A percentile compares a stretch with the other conserved stretches of the same genome.
These are phyloP conservation scores for Sebastes fasciatus DNA, from an alignment of 2,113 vertebrate species.

Conservation along the genomic window DNA sequence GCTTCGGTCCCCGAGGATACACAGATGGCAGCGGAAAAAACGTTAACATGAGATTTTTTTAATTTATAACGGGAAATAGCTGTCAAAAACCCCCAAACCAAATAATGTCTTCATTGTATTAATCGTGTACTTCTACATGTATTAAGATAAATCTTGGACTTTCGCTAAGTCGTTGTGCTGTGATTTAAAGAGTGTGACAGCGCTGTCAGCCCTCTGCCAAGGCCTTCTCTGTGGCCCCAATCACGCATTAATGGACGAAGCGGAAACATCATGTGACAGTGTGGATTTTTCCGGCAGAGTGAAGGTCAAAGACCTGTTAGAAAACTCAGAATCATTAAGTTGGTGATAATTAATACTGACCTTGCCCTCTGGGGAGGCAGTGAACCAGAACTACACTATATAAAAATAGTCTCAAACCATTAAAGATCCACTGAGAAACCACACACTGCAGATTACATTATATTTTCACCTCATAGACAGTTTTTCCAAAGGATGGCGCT, in stretches of 20 bases:
- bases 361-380: slow-evolving; percentile 3
- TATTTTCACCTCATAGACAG: background rate
- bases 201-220: background rate
- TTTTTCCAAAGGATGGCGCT: background rate
- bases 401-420: slow-evolving; percentile 8
- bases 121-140: background rate
- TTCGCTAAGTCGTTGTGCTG: background rate
- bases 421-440: background rate
- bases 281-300: background rate
- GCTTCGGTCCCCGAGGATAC: background rate
- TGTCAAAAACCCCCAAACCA: background rate
- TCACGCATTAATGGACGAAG: slow-evolving; percentile 32
- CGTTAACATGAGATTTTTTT: background rate
- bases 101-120: background rate
- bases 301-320: slow-evolving; percentile 30
- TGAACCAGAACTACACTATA: background rate
- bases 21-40: background rate
- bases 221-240: slow-evolving; percentile 23
- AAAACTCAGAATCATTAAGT: slow-evolving; percentile 12
- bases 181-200: slow-evolving; percentile 40
- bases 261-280: slow-evolving; percentile 3
- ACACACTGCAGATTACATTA: background rate
- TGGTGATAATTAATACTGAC: slow-evolving; percentile 30
- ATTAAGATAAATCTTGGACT: slow-evolving; percentile 9
- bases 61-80: background rate